Percentiles rank a stretch among this genome's conserved stretches.
phyloP scores from a whole-genome alignment of 2,113 vertebrate genomes.

The Bombycilla garrulus region DNA sequence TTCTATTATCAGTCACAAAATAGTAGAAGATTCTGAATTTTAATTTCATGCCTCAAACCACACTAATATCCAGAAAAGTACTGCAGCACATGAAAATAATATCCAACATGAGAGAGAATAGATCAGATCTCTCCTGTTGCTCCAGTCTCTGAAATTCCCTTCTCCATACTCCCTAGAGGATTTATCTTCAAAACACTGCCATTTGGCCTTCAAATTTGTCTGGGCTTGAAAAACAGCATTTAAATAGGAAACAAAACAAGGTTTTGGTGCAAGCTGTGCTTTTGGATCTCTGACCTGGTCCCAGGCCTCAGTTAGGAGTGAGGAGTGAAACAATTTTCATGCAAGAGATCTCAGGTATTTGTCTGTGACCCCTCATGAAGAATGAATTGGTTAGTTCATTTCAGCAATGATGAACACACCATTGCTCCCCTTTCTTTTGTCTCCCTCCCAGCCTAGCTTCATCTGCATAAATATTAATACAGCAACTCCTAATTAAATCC shows the following conservation, averaged over 20 bases:
- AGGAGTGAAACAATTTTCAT: not conserved
- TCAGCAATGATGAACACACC: not conserved
- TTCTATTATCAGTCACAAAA: not conserved
- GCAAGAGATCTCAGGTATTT: not conserved
- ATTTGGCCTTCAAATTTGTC: not conserved
- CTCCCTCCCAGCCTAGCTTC: not conserved
- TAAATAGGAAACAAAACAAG: not conserved
- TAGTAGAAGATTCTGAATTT: not conserved
- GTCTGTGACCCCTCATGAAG: not conserved
- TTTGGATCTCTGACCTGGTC: not conserved
- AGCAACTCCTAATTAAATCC: constrained; percentile 50
- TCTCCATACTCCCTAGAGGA: not conserved
- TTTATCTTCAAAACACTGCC: not conserved
- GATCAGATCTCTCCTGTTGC: not conserved
- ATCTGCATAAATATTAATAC: constrained; percentile 60
- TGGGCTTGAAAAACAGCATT: not conserved
- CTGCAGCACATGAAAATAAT: not conserved
- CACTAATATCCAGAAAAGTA: not conserved
- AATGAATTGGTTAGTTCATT: not conserved
- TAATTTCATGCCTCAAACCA: not conserved
- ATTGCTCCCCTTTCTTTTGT: not conserved
- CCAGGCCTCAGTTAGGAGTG: not conserved
- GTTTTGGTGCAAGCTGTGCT: not conserved
- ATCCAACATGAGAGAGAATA: not conserved
- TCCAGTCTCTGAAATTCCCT: not conserved